phyloP scores from a whole-genome alignment of 2,797 vertebrate species.

The Alca torda region DNA sequence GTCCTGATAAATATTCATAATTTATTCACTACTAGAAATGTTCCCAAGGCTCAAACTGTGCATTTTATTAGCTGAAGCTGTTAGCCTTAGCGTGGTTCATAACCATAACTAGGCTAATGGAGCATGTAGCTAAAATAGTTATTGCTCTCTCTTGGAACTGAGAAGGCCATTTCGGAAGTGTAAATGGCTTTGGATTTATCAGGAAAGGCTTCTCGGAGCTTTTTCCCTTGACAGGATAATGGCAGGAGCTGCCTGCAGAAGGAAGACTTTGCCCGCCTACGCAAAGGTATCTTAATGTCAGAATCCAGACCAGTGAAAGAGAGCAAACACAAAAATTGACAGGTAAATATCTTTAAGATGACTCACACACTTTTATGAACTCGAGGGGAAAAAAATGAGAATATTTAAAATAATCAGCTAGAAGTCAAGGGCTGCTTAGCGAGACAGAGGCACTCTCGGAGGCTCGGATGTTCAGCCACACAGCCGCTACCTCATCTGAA shows the following conservation, averaged over 20 bases:
- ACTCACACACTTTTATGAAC: neutral
- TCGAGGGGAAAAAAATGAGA: neutral
- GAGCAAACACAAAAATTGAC: neutral
- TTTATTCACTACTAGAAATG: neutral
- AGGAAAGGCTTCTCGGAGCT: neutral
- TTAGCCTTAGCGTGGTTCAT: neutral
- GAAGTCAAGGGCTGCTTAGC: neutral
- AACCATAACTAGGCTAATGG: conserved; percentile 32
- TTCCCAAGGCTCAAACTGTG: conserved; percentile 12
- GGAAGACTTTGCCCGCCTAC: neutral
- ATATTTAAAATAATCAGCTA: neutral
- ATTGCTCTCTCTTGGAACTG: neutral
- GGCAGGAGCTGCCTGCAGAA: neutral
- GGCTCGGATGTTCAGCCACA: neutral
- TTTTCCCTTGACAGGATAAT: neutral
- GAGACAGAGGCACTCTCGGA: neutral
- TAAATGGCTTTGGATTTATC: neutral
- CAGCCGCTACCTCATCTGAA: neutral
- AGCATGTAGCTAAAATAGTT: conserved; percentile 7
- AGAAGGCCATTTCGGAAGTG: neutral
- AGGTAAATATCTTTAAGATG: neutral
- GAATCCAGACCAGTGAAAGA: neutral
- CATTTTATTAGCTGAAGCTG: conserved; percentile 22
- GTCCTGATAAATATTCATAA: neutral
- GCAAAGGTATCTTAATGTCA: neutral